Conservation (phyloP, 2,888 invertebrate species). For the Bembecia ichneumoniformis region DNA sequence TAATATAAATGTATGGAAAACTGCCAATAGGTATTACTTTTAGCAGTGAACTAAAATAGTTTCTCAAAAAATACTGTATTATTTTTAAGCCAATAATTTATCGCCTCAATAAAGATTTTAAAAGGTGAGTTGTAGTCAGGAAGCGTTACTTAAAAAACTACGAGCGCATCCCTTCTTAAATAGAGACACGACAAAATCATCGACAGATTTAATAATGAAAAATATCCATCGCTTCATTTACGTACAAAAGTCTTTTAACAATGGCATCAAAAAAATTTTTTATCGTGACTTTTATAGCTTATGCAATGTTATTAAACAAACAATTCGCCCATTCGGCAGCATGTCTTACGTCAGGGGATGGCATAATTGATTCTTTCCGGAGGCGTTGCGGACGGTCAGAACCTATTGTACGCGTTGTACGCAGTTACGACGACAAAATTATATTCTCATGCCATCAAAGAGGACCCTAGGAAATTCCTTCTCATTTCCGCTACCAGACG, state of each 20-base stretch:
- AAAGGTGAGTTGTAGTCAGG: slow-evolving; percentile 42
- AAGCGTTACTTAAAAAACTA: slow-evolving; percentile 49
- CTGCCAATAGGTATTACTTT: no score
- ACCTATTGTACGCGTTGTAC: slow-evolving; percentile 36
- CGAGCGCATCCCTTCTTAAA: slow-evolving; percentile 49
- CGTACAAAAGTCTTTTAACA: slow-evolving; percentile 46
- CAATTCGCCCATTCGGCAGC: slow-evolving; percentile 67
- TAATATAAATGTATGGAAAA: no score
- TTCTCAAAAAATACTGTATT: slow-evolving; percentile 9
- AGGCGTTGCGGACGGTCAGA: slow-evolving; percentile 42
- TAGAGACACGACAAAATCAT: slow-evolving; percentile 43
- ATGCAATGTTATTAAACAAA: slow-evolving; percentile 71
- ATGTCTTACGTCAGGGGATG: slow-evolving; percentile 50
- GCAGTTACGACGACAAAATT: slow-evolving; percentile 44
- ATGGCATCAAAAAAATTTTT: slow-evolving; percentile 51
- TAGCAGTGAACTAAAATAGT: no score
- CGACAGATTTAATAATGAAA: slow-evolving; percentile 38
- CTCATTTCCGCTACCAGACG: slow-evolving; percentile 64
- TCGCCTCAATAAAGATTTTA: slow-evolving; percentile 46
- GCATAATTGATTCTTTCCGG: slow-evolving; percentile 72
- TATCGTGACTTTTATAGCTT: slow-evolving; percentile 54
- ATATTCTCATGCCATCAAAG: slow-evolving; percentile 50
- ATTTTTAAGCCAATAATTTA: slow-evolving; percentile 48
- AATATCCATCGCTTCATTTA: slow-evolving; percentile 51
- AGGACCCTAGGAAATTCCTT: slow-evolving; percentile 54